These are phyloP conservation scores for Yasuhikotakia modesta DNA, from an alignment of 2,797 vertebrate species.

Conservation along the genomic window DNA sequence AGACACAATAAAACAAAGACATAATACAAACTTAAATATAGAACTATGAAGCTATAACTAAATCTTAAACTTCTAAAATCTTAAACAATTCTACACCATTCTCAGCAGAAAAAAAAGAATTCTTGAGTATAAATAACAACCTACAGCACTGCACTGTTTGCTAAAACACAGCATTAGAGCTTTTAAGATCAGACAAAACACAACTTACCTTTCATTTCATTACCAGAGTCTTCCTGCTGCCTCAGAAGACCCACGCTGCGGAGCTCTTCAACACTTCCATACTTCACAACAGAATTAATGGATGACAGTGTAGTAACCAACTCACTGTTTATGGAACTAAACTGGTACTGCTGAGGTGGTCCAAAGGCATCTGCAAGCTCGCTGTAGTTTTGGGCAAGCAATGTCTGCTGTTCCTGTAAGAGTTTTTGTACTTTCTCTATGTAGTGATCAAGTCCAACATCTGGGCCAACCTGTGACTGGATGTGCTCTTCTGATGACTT, in stretches of 20 bases:
- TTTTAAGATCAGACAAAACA: background rate
- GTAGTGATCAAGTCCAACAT: conserved; percentile 87
- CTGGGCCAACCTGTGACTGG: conserved; percentile 63
- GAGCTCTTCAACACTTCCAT: conserved; percentile 83
- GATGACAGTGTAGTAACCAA: conserved; percentile 93
- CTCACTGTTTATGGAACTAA: conserved; percentile 94
- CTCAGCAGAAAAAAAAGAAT: conserved; percentile 17
- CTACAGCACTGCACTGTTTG: background rate
- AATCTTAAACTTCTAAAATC: no score
- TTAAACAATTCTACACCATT: conserved; percentile 19
- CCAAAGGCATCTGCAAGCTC: conserved; percentile 95
- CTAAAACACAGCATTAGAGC: background rate
- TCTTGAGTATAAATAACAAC: conserved; percentile 39
- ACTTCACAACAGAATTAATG: conserved; percentile 93
- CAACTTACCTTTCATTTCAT: conserved; percentile 68
- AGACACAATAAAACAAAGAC: no score
- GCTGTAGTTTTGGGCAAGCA: conserved; percentile 94
- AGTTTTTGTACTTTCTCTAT: conserved; percentile 94
- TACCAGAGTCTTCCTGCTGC: conserved; percentile 63
- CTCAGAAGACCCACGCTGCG: conserved; percentile 65
- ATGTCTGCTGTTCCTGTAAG: conserved; percentile 91
- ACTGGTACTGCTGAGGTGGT: conserved; percentile 89
- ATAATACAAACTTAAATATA: no score
- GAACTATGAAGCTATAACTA: no score
- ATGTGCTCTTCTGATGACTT: conserved; percentile 3